Base-by-base conservation (phyloP, 1,140 invertebrate genomes). In the Heliothis subflexa region DNA sequence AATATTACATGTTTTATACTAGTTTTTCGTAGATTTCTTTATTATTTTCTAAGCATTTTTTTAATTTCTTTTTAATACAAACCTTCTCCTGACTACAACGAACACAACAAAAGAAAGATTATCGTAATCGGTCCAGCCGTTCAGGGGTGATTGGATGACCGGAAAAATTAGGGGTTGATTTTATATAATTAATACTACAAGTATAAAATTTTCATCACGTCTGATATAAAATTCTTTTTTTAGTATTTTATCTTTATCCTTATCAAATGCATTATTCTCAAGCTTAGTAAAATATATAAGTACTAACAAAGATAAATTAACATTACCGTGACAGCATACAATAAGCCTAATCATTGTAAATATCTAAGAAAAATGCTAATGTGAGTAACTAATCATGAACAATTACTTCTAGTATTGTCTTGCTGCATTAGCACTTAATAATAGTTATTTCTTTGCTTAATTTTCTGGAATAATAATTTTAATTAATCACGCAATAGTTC, bases 341-440 rank as follows among this genome's bases (percentile, higher is more conserved):
- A 62, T 45, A 14, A 16, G 5, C 7, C 14, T 62, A 62, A 62
- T 62, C 14, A 62, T 16, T 5, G 14, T 45, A 5, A 7, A 10
- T 55, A 62, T 45, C 59, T 62, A 62, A 16, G 25, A 14, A 62
- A 40, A 62, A 62, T 62, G 21, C 40, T 33, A 45, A 62, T 62
- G 59, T 40, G 3, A n/a, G 13, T 7, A 2, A 25, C 1, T 40
- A 62, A 62, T 61, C 28, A 45, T 45, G 5, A 33, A 7, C 9
- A 61, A 33, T 14, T 16, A 14, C 16, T 61, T 5, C 28, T 7
- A 12, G n/a, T 28, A 40, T 16, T n/a, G 59, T 62, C 59, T 62
- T 33, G 59, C 54, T 3, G 40, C 2, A 62, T 45, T 62, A 62
- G 59, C 28, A 40, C 9, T 9, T 10, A 40, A 16, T 62, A 16